Base-by-base conservation (phyloP, 35 echinoderm and acorn worm species). In the Chiridota heheva region DNA sequence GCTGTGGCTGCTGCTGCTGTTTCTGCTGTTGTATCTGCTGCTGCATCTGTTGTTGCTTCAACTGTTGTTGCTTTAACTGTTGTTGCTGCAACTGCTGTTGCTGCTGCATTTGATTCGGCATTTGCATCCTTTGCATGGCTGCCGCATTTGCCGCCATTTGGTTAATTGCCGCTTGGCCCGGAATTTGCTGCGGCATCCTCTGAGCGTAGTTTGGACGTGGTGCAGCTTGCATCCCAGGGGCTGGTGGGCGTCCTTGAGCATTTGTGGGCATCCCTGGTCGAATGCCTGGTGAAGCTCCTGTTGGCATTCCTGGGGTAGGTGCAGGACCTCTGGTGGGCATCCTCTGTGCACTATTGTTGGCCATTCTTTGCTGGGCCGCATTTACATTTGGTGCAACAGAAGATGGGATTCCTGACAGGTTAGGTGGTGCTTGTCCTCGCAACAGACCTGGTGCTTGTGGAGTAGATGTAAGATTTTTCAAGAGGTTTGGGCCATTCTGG, bases 401-500 rank as follows among this genome's bases (percentile, higher is more conserved):
- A 17, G 72, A 44, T 24, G 25, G 22, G 44, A 47, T 76, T 22
- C 36, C 24, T 36, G 63, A 30, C 2, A n/a, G 2, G 65, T 33
- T 69, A 37, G 12, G 2, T 20, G 7, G 1, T 5, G 0, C 31
- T 18, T 3, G 68, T 73, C 67, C 58, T 84, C 29, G 81, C 66
- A 4, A 49, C 27, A 78, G 51, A 60, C 58, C 75, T 61, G 58
- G 75, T 8, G 62, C 20, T 13, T 78, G 36, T n/a, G n/a, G 58
- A 20, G n/a, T 22, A 30, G 42, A 41, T 15, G 67, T 51, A 8
- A 96, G 58, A 32, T 80, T 85, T 48, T 84, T 84, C 75, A 98
- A 58, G 5, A 98, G 80, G 47, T 81, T 92, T 16, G 95, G 95
- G 4, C 89, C 89, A 66, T 66, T 91, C 67, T 88, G 84, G 30